These are phyloP conservation scores for Actias luna DNA, from an alignment of 2,888 invertebrate genomes.

Conservation along the genomic window DNA sequence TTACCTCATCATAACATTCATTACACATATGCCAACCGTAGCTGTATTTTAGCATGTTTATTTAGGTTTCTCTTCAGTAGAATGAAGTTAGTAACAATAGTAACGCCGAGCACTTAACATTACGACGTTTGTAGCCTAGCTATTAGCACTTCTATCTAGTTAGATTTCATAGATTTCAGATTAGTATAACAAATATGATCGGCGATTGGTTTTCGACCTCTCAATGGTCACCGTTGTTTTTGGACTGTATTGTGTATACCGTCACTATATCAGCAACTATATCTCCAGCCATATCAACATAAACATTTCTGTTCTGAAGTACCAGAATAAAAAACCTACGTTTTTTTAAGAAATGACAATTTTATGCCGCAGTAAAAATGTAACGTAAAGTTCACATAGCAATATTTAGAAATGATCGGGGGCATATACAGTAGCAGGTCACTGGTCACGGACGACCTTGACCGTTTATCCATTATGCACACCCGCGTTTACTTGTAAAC, in stretches of 20 bases:
- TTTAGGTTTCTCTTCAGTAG: background rate
- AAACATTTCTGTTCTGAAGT: too few species aligned
- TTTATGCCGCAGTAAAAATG: background rate
- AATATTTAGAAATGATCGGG: conserved; percentile 53
- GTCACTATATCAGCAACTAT: too few species aligned
- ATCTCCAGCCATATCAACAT: too few species aligned
- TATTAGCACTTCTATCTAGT: background rate
- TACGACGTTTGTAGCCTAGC: background rate
- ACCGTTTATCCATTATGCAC: conserved; percentile 78
- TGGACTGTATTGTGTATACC: too few species aligned
- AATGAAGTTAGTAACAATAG: background rate
- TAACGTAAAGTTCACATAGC: conserved; percentile 17
- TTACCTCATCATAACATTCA: too few species aligned
- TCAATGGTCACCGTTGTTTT: too few species aligned
- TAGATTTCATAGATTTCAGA: too few species aligned
- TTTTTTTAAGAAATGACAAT: too few species aligned
- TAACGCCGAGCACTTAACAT: background rate
- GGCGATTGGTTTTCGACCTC: too few species aligned
- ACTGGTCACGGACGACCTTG: conserved; percentile 68
- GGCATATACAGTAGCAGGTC: conserved; percentile 67
- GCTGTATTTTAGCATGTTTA: background rate
- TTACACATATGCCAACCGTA: too few species aligned
- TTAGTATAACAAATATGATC: too few species aligned
- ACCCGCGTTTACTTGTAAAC: conserved; percentile 76
- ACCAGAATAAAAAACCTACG: too few species aligned